Conservation (phyloP, 2,888 invertebrate genomes). For the Epirrhoe tristata region DNA sequence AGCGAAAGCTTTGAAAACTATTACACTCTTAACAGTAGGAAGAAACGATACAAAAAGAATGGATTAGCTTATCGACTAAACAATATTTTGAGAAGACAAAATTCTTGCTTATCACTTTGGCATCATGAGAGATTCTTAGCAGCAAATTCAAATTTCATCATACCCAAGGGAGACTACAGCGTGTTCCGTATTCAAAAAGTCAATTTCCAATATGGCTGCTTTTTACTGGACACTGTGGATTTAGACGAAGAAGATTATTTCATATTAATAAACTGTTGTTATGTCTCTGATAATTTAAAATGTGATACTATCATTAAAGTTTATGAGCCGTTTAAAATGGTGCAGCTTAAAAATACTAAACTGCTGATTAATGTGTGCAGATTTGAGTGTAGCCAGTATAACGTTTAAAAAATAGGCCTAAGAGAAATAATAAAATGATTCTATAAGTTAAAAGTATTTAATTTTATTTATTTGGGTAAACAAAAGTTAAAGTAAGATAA, state of each 20-base stretch:
- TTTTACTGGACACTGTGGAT: conserved; percentile 61
- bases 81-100: conserved; percentile 75
- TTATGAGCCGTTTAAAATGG: conserved; percentile 36
- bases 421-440: too few relatives aligned
- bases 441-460: too few relatives aligned
- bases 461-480: too few relatives aligned
- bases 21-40: conserved; percentile 53
- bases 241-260: conserved; percentile 54
- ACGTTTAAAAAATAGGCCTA: conserved; percentile 2
- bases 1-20: conserved; percentile 29
- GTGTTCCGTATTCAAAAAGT: conserved; percentile 63
- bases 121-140: conserved; percentile 83
- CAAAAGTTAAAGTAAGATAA: too few relatives aligned
- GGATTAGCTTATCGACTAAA: conserved; percentile 76
- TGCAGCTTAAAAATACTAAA: conserved; percentile 47
- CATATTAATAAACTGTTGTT: conserved; percentile 63
- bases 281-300: conserved; percentile 56
- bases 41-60: conserved; percentile 74
- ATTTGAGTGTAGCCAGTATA: conserved; percentile 57
- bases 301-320: conserved; percentile 53
- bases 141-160: conserved; percentile 69
- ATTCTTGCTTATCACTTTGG: conserved; percentile 78
- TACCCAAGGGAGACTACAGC: conserved; percentile 65
- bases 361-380: conserved; percentile 73
- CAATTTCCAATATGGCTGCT: conserved; percentile 65